phyloP scores from a whole-genome alignment of 2,797 vertebrate species.

The Avahi laniger region DNA sequence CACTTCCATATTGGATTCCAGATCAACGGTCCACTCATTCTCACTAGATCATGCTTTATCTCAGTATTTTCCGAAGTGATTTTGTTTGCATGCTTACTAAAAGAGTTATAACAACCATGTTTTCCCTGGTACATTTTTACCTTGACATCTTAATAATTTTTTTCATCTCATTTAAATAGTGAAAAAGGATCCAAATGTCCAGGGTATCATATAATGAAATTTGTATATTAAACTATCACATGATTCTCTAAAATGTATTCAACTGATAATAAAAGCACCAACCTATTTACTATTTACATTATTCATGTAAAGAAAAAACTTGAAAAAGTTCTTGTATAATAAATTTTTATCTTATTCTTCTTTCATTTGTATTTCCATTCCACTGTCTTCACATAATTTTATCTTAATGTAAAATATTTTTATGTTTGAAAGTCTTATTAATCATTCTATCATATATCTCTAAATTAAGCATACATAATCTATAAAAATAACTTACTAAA shows the following conservation, averaged over 20 bases:
- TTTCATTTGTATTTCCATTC: background rate
- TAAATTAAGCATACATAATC: background rate
- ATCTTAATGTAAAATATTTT: background rate
- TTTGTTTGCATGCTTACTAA: background rate
- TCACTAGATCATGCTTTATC: background rate
- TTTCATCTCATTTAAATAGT: background rate
- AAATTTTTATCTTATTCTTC: background rate
- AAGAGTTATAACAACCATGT: background rate
- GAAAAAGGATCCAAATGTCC: background rate
- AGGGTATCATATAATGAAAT: background rate
- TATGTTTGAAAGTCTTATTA: background rate
- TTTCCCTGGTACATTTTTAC: background rate
- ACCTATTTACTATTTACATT: background rate
- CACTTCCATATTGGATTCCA: background rate
- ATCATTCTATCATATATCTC: background rate
- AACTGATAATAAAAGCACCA: slow-evolving; percentile 1
- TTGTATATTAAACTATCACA: slow-evolving; percentile 14
- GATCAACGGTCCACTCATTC: background rate
- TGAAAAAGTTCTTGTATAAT: background rate
- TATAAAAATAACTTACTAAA: background rate
- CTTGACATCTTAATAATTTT: background rate
- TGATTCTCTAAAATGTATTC: background rate
- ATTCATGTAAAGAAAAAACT: background rate
- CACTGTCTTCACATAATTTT: background rate
- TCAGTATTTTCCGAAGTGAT: background rate